Evolutionary conservation across 2,113 vertebrate species (phyloP), one percentile per base, ranked within the genome.

Genomic region (Smithornis capensis): DNA sequence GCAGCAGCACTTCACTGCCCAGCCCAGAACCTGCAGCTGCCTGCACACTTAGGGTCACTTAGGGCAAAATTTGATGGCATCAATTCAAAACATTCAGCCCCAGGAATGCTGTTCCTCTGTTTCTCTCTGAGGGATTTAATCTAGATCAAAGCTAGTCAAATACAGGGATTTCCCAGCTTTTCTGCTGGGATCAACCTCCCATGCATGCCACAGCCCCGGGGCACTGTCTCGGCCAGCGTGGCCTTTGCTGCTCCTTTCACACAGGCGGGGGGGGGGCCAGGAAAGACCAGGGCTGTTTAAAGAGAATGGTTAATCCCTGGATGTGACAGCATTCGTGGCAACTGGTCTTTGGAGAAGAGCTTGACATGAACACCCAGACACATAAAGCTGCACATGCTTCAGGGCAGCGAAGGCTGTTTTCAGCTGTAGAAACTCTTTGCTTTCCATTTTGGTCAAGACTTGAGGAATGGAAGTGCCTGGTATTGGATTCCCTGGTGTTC

Each of bases 71-170:
- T 93, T 78, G 82, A 91, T 50, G 69, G 69, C 1, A 1, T 18
- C 22, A 93, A 87, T 69, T 84, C 84, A 89, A 96, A 96, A 74
- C 84, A 92, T 29, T 65, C 13, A 81, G 64, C 22, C 45, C 37
- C 29, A 23, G 69, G 49, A 71, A 37, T 22, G n/a, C 53, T 85
- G 27, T 35, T 68, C 62, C 31, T 79, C 62, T 49, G 19, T 45
- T 83, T 53, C 29, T 64, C 12, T 74, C 55, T 11, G 65, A 59
- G 56, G 65, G 82, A 82, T 87, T 92, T 87, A 91, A 86, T 83
- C 22, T 77, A 62, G 89, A 94, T 89, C 87, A 94, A 94, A 95
- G 91, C 57, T 13, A 37, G 64, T 62, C 63, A 86, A 87, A 92
- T 63, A 56, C 59, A 64, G 29, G 83, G 67, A 88, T 95, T 93